phyloP scores from a whole-genome alignment of 2,797 vertebrate species.

The Sparus aurata region DNA sequence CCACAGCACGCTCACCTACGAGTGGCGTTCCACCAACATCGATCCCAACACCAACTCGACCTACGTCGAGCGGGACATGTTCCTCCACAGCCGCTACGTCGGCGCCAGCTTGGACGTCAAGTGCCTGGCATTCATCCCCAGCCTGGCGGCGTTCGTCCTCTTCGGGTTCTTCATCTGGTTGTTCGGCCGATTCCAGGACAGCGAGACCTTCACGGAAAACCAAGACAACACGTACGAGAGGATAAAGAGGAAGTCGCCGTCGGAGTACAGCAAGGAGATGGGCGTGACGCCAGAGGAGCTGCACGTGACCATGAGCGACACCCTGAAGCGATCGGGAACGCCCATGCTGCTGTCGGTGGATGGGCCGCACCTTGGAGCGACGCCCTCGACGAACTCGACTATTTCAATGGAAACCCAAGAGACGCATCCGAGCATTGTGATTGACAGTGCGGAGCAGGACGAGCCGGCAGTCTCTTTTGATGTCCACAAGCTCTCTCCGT shows the following conservation, averaged over 20 bases:
- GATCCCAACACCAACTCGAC: constrained; percentile 90
- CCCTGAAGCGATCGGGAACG: constrained; percentile 83
- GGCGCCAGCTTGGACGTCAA: constrained; percentile 94
- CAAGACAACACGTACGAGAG: constrained; percentile 94
- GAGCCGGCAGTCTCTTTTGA: constrained; percentile 84
- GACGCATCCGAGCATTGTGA: constrained; percentile 85
- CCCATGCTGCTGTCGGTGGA: constrained; percentile 90
- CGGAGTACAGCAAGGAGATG: constrained; percentile 92
- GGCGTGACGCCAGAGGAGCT: constrained; percentile 92
- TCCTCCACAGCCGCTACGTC: constrained; percentile 94
- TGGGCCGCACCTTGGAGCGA: constrained; percentile 77
- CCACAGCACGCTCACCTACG: constrained; percentile 93
- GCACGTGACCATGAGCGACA: constrained; percentile 87
- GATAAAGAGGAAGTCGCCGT: constrained; percentile 96
- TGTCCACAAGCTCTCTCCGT: constrained; percentile 82
- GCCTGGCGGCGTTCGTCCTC: constrained; percentile 92
- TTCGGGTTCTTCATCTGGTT: constrained; percentile 97
- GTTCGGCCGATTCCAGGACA: constrained; percentile 96
- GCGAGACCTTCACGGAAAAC: constrained; percentile 93
- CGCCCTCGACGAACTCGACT: constrained; percentile 75
- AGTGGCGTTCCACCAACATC: constrained; percentile 92
- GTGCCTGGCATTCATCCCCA: constrained; percentile 96
- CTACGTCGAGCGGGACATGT: constrained; percentile 92
- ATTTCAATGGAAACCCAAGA: constrained; percentile 87
- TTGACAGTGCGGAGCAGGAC: constrained; percentile 78